phyloP scores from a whole-genome alignment of 2,888 invertebrate species.

The Mesodorylaimus sp. region DNA sequence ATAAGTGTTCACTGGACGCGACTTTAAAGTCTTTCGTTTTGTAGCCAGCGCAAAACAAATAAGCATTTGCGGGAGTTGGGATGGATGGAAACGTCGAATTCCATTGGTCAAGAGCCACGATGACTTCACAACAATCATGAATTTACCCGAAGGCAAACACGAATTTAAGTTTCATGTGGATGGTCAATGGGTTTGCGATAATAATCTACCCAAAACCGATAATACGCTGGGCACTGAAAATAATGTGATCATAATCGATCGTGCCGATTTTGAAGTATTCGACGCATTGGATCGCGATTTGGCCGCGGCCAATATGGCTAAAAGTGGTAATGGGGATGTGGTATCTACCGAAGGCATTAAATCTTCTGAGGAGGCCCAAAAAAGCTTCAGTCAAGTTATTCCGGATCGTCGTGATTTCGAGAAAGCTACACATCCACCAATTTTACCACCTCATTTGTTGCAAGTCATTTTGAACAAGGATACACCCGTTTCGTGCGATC shows the following conservation, averaged over 20 bases:
- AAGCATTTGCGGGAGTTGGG: constrained; percentile 53
- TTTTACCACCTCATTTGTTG: constrained; percentile 85
- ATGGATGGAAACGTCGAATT: constrained; percentile 72
- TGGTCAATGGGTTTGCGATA: constrained; percentile 20
- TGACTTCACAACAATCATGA: constrained; percentile 88
- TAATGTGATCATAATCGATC: constrained; percentile 72
- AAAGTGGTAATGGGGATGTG: constrained; percentile 17
- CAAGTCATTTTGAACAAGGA: constrained; percentile 95
- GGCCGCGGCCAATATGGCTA: constrained; percentile 25
- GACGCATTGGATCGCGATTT: constrained; percentile 28
- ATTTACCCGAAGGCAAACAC: constrained; percentile 42
- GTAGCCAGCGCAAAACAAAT: constrained; percentile 1
- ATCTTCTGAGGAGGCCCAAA: background rate
- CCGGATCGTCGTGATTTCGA: constrained; percentile 80
- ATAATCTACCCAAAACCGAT: constrained; percentile 55
- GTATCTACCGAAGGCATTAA: constrained; percentile 23
- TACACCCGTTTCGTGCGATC: constrained; percentile 92
- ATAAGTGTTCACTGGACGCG: too few relatives aligned
- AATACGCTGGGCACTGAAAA: constrained; percentile 75
- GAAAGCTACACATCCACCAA: constrained; percentile 82
- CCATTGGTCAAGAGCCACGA: constrained; percentile 84
- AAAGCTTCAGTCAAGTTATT: constrained; percentile 49
- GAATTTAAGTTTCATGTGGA: constrained; percentile 23
- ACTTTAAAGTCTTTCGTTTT: too few relatives aligned
- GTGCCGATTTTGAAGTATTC: constrained; percentile 80